A percentile compares a stretch with the other conserved stretches of the same genome.
These are phyloP conservation scores for Microplitis deprimator DNA, from an alignment of 2,888 invertebrate genomes.

Conservation along the genomic window DNA sequence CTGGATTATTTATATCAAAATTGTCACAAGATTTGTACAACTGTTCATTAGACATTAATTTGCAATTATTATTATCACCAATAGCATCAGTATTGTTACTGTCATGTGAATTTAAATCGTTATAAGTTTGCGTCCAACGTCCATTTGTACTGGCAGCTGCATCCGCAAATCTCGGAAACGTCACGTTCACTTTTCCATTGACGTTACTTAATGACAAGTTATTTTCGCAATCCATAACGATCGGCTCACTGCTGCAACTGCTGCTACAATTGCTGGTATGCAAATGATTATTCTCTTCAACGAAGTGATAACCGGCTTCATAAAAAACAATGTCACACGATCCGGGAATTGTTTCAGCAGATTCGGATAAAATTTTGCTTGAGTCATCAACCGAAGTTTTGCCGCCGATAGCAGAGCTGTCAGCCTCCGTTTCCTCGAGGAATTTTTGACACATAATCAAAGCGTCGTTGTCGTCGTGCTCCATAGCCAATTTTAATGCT, in stretches of 20 bases:
- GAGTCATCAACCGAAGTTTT: neutral
- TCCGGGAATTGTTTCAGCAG: neutral
- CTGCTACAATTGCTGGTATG: neutral
- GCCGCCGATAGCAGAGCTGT: neutral
- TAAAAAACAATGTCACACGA: constrained; percentile 7
- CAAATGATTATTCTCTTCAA: neutral
- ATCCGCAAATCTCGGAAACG: constrained; percentile 6
- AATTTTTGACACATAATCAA: constrained; percentile 25
- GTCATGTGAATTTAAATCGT: constrained; percentile 30
- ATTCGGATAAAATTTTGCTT: neutral
- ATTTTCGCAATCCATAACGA: constrained; percentile 33
- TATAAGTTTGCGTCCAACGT: constrained; percentile 35
- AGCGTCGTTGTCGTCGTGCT: constrained; percentile 28
- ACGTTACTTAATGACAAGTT: constrained; percentile 21
- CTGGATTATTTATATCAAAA: constrained; percentile 19
- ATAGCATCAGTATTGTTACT: constrained; percentile 5
- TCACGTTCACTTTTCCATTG: constrained; percentile 16
- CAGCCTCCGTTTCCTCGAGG: constrained; percentile 12
- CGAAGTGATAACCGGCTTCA: neutral
- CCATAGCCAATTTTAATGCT: constrained; percentile 1
- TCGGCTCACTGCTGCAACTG: neutral
- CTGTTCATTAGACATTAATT: constrained; percentile 17
- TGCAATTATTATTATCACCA: constrained; percentile 4
- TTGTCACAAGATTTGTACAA: constrained; percentile 39
- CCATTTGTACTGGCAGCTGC: constrained; percentile 33